Evolutionary conservation across 1,140 invertebrate species (phyloP).

Genomic region (Leptinotarsa lineolata): DNA sequence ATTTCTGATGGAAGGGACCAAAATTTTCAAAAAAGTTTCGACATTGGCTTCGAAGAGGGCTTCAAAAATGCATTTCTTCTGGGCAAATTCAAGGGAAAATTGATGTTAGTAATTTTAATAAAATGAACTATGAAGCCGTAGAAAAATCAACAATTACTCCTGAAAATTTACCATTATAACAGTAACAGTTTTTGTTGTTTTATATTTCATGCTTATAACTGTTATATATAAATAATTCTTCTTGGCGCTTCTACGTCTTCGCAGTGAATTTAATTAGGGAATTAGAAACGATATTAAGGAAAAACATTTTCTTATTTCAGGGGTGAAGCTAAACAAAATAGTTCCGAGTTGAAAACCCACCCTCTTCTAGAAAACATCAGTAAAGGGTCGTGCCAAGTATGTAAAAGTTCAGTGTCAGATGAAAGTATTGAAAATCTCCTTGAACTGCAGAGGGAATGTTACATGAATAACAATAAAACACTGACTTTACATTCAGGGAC

Average conservation of each 20-base stretch:
- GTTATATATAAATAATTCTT: no score
- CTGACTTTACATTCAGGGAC: not conserved
- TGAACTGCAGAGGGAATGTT: constrained; percentile 12
- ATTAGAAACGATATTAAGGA: not conserved
- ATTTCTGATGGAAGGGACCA: constrained; percentile 59
- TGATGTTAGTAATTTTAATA: constrained; percentile 36
- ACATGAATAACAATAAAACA: not conserved
- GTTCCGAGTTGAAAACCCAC: not conserved
- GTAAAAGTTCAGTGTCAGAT: constrained; percentile 29
- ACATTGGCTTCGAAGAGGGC: constrained; percentile 57
- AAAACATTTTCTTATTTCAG: constrained; percentile 20
- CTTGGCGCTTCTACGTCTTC: no score
- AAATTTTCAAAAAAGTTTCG: constrained; percentile 63
- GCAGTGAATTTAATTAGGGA: no score
- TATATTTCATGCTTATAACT: not conserved
- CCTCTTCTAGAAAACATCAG: constrained; percentile 26
- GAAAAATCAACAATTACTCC: not conserved
- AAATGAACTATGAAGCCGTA: not conserved
- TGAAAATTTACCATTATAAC: not conserved
- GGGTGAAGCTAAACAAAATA: not conserved
- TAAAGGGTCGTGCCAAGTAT: constrained; percentile 36
- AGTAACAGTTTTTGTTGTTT: not conserved
- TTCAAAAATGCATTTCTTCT: constrained; percentile 30
- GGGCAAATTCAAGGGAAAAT: constrained; percentile 56
- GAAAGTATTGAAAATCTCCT: not conserved